Evolutionary conservation across 2,888 invertebrate species (phyloP).

Genomic region (Anagyrus pseudococci): DNA sequence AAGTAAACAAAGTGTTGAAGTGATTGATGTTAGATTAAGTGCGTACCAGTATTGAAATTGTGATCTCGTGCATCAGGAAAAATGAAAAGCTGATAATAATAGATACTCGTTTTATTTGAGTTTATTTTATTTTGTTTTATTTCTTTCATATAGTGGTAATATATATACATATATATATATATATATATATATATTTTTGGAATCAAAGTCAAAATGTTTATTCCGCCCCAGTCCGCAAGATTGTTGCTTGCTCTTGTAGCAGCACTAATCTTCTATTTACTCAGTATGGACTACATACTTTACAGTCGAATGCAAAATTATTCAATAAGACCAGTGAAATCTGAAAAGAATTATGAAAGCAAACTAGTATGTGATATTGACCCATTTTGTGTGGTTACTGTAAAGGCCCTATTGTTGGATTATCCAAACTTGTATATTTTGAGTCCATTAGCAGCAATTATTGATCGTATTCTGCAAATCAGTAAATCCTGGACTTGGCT

Average conservation of each 20-base stretch:
- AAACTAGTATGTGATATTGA: slow-evolving; percentile 76
- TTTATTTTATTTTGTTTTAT: slow-evolving; percentile 4
- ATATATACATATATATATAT: too few species aligned
- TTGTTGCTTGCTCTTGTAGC: too few species aligned
- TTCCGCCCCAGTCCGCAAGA: too few species aligned
- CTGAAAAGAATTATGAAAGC: slow-evolving; percentile 50
- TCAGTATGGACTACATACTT: slow-evolving; percentile 76
- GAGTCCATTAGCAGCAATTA: slow-evolving; percentile 77
- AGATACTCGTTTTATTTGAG: background rate
- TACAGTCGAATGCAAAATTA: slow-evolving; percentile 76
- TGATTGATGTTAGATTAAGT: too few species aligned
- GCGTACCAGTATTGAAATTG: too few species aligned
- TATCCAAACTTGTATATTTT: slow-evolving; percentile 85
- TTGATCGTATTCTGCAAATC: slow-evolving; percentile 73
- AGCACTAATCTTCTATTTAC: slow-evolving; percentile 71
- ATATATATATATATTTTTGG: too few species aligned
- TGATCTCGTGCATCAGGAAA: too few species aligned
- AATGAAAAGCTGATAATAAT: background rate
- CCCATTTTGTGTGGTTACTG: slow-evolving; percentile 82
- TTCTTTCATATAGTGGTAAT: too few species aligned
- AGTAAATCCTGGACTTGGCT: slow-evolving; percentile 68
- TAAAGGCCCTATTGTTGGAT: slow-evolving; percentile 83
- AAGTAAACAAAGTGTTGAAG: too few species aligned
- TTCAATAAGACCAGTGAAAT: slow-evolving; percentile 66
- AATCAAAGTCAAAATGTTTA: too few species aligned